A percentile compares a stretch with the other conserved stretches of the same genome.
phyloP scores from a whole-genome alignment of 2,797 vertebrate species.

The Mormyrops boulengeri region DNA sequence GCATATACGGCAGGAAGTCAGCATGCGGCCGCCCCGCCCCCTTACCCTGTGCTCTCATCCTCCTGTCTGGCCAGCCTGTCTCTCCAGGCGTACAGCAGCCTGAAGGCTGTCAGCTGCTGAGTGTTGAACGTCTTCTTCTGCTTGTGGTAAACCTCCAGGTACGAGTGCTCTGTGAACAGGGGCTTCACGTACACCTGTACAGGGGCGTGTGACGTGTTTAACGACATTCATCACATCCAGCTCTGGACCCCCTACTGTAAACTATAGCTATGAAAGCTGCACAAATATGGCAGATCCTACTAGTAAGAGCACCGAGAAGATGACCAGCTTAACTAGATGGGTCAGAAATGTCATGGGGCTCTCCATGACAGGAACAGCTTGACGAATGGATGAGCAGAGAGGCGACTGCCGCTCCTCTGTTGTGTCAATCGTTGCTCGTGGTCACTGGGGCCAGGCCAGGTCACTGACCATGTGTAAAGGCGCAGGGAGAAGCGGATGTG shows the following conservation, averaged over 20 bases:
- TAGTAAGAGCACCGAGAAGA: not conserved
- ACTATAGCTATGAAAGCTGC: not conserved
- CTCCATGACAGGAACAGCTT: not conserved
- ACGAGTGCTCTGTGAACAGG: conserved; percentile 86
- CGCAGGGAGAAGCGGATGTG: not conserved
- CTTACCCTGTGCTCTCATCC: conserved; percentile 93
- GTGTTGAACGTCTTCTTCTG: conserved; percentile 88
- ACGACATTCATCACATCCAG: not conserved
- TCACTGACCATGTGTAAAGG: not conserved
- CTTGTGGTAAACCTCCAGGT: conserved; percentile 82
- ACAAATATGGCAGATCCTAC: not conserved
- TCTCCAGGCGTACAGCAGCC: conserved; percentile 85
- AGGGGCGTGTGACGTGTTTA: not conserved
- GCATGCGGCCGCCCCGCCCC: not conserved
- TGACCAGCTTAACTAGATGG: not conserved
- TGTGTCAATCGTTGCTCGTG: not conserved
- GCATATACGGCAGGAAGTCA: not conserved
- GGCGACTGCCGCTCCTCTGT: not conserved
- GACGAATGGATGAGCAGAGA: not conserved
- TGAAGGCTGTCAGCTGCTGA: conserved; percentile 85
- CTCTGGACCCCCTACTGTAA: not conserved
- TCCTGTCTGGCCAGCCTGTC: conserved; percentile 84
- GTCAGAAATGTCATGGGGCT: not conserved
- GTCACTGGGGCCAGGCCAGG: not conserved
- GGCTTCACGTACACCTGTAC: conserved; percentile 87